Evolutionary conservation across 1,140 invertebrate genomes (phyloP), one percentile per base, ranked within the genome.

Genomic region (Steinernema feltiae): DNA sequence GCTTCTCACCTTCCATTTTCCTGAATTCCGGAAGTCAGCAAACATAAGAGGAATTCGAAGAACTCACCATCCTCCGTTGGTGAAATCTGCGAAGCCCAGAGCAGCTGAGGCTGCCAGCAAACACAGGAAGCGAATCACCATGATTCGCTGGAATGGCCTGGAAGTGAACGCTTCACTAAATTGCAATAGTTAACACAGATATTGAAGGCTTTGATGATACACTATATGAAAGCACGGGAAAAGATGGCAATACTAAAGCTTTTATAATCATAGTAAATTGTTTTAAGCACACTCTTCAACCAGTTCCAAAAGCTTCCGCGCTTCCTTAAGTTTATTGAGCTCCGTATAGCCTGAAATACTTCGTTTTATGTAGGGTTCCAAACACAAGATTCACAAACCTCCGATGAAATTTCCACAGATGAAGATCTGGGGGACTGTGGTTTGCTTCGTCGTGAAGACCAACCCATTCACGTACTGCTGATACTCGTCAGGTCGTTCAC

Each of bases 1-100:
- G 48, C 15, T 81, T 75, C 24, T 82, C 75, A 63, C 77, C 48
- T 63, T 82, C 80, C 69, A 83, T 85, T 24, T 70, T 71, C 86
- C 86, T 86, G 63, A 74, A 77, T 21, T 27, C 27, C 27, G 46
- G 73, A 71, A n/a, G n/a, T n/a, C n/a, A n/a, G n/a, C n/a, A n/a
- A n/a, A 78, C 24, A 31, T n/a, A 32, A 76, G 17, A 30, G 69
- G 31, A 18, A 17, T 77, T 21, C 0, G 18, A 30, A 1, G 12
- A 78, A 79, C 75, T 80, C 18, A 81, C 78, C 75, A 81, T 27
- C 76, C 80, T 35, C 76, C 80, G 48, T 69, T 76, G 46, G 24
- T 30, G 32, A 30, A 31, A n/a, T 29, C 41, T 31, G 32, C 53
- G 63, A 73, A 21, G 69, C 75, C 53, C n/a, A n/a, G n/a, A n/a